These are phyloP conservation scores for Calliscelio sp. DNA, from an alignment of 2,888 invertebrate species.

Conservation along the genomic window DNA sequence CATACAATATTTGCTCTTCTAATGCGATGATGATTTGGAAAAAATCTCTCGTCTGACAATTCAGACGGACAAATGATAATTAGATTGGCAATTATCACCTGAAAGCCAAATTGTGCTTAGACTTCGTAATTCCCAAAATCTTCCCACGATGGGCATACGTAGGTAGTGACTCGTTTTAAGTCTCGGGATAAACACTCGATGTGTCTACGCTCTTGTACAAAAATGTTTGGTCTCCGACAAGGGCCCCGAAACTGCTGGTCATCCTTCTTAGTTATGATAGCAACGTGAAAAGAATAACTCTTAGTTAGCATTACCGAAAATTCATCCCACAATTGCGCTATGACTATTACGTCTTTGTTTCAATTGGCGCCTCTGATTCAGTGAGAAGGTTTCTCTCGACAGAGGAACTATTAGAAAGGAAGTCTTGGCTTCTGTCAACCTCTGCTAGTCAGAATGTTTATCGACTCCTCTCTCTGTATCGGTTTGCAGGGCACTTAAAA, in stretches of 20 bases:
- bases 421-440: constrained; percentile 57
- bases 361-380: constrained; percentile 49
- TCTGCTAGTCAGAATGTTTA: constrained; percentile 40
- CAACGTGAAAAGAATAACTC: constrained; percentile 23
- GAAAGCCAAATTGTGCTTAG: not conserved
- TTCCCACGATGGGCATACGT: constrained; percentile 64
- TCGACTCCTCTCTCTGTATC: constrained; percentile 58
- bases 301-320: constrained; percentile 58
- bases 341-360: constrained; percentile 59
- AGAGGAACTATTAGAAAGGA: constrained; percentile 37
- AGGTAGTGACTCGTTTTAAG: constrained; percentile 63
- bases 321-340: constrained; percentile 29
- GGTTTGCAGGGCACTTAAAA: constrained; percentile 77
- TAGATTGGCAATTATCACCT: constrained; percentile 76
- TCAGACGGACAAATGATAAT: constrained; percentile 53
- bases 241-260: constrained; percentile 69
- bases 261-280: constrained; percentile 57
- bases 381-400: not conserved
- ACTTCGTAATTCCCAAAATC: constrained; percentile 45
- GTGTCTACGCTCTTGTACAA: constrained; percentile 80
- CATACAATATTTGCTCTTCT: constrained; percentile 45
- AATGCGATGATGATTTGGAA: constrained; percentile 37
- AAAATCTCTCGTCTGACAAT: no score
- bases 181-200: constrained; percentile 82
- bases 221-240: constrained; percentile 82